Base-by-base conservation (phyloP, 1,140 invertebrate genomes). In the Lepidurus packardi region DNA sequence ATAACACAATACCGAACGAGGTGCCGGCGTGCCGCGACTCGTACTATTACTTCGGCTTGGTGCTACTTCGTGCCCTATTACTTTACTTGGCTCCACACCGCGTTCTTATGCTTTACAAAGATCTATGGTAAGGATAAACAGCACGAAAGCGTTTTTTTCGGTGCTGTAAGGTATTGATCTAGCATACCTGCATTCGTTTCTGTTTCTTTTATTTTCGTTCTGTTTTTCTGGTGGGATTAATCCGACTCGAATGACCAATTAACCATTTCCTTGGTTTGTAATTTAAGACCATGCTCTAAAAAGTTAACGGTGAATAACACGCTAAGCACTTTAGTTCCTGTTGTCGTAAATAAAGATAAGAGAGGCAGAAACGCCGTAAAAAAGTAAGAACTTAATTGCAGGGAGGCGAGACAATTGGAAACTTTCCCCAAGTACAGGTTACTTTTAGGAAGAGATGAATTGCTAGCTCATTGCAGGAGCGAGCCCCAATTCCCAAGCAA, bases 401-500 rank as follows among this genome's bases (percentile, higher is more conserved):
- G 13, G 53, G 21, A 21, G 16, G 8, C 9, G 53, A 65, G 53
- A 65, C 53, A 65, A 65, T 65, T 65, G 53, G 53, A 65, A 65
- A 65, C 9, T 65, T 65, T 65, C 53, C 53, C 53, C 1, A 34
- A 16, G 53, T 21, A 7, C 53, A 1, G 13, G 21, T 65, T 21
- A 16, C 7, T 65, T 65, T 65, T 65, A 65, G 53, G 21, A 65
- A 65, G 21, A 65, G 53, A 65, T 65, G 53, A 65, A 65, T 65
- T 65, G 13, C 53, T 65, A 21, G 53, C 53, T 16, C 16, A 65
- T 65, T 65, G 21, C 4, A 65, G 53, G 34, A 34, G 34, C 34
- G 34, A 34, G 34, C 34, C 34, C 3, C 34, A 34, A 34, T 34
- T 34, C 34, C 34, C 34, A 4, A 34, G 34, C 34, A 2, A 34